These are phyloP conservation scores for Amphiura filiformis DNA, from an alignment of 35 echinoderm and acorn worm species.

Conservation along the genomic window DNA sequence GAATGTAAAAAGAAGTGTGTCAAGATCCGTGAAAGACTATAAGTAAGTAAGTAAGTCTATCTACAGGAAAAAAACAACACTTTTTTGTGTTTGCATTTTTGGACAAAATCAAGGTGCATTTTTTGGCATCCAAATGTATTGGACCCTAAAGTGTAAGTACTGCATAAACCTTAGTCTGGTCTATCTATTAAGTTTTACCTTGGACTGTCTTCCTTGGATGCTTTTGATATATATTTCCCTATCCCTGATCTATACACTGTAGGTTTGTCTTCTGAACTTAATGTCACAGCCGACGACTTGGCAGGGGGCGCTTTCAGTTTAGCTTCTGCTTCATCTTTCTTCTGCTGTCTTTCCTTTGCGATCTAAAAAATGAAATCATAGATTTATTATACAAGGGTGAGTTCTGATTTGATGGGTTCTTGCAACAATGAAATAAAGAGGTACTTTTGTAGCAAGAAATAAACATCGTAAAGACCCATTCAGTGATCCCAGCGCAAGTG, in stretches of 20 bases:
- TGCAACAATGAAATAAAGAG: neutral
- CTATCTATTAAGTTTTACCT: too few species aligned
- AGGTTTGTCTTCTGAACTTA: constrained; percentile 69
- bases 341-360: constrained; percentile 63
- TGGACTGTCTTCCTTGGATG: neutral
- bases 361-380: constrained; percentile 39
- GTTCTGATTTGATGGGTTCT: neutral
- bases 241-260: constrained; percentile 75
- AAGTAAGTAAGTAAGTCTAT: neutral
- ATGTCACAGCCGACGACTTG: constrained; percentile 22
- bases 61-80: neutral
- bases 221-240: constrained; percentile 86
- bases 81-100: neutral
- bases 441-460: neutral
- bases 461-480: too few species aligned
- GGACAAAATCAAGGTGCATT: too few species aligned
- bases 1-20: neutral
- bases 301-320: constrained; percentile 32
- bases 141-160: too few species aligned
- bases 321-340: constrained; percentile 62
- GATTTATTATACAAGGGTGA: neutral
- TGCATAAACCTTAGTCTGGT: too few species aligned
- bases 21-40: neutral
- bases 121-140: too few species aligned
- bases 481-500: too few species aligned